phyloP scores from a whole-genome alignment of 2,888 invertebrate species.

The Pyrochroa serraticornis region DNA sequence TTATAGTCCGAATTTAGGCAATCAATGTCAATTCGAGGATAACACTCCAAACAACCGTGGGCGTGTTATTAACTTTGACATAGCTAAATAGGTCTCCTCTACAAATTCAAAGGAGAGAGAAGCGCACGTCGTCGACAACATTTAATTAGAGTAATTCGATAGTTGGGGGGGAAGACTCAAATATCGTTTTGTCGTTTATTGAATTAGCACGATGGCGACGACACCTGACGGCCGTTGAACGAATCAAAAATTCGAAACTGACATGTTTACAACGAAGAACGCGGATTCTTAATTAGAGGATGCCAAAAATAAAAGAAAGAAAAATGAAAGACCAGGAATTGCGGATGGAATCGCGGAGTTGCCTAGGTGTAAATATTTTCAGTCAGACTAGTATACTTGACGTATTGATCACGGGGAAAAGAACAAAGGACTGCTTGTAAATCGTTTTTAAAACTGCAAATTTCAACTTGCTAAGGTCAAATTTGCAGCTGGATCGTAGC shows the following conservation, averaged over 20 bases:
- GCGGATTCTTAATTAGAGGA: no score
- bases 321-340: conserved; percentile 19
- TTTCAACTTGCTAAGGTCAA: background rate
- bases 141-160: conserved; percentile 18
- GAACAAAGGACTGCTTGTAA: conserved; percentile 35
- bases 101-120: no score
- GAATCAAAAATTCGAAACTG: background rate
- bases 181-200: conserved; percentile 8
- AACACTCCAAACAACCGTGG: conserved; percentile 8
- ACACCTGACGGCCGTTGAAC: background rate
- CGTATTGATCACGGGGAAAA: conserved; percentile 34
- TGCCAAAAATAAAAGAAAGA: background rate
- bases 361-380: conserved; percentile 35
- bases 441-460: conserved; percentile 33
- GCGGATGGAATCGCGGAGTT: conserved; percentile 13
- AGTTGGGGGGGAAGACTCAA: conserved; percentile 12
- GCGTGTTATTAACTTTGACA: conserved; percentile 16
- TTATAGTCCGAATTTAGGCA: conserved; percentile 9
- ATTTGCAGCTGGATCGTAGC: no score
- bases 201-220: conserved; percentile 6
- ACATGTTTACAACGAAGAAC: no score
- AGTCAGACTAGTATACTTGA: conserved; percentile 33
- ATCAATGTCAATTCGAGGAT: conserved; percentile 11
- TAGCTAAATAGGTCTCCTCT: conserved; percentile 16
- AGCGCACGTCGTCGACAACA: conserved; percentile 7